phyloP scores from a whole-genome alignment of 2,113 vertebrate species.

The Silurus asotus region DNA sequence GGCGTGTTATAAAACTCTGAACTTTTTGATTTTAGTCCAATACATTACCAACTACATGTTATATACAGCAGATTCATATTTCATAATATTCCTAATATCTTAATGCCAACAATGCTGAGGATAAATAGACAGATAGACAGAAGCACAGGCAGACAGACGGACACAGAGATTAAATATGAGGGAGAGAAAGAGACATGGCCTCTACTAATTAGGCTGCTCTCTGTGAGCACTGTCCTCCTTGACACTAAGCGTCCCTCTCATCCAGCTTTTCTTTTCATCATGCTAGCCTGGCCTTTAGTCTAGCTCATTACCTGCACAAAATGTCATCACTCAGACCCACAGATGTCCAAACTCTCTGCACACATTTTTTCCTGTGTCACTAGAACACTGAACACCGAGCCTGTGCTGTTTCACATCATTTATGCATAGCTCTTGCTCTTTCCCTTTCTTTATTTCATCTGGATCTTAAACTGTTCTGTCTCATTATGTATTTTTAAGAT shows the following conservation, averaged over 20 bases:
- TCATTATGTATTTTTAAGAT: background rate
- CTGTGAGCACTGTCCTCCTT: slow-evolving; percentile 29
- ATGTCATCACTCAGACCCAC: slow-evolving; percentile 31
- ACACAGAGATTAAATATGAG: background rate
- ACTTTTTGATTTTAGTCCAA: background rate
- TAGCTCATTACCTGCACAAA: slow-evolving; percentile 35
- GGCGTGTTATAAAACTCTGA: no score
- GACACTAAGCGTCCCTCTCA: slow-evolving; percentile 23
- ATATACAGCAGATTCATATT: background rate
- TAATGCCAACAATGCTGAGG: background rate
- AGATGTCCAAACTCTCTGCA: slow-evolving; percentile 4
- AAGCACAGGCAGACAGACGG: background rate
- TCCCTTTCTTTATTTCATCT: background rate
- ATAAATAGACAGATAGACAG: background rate
- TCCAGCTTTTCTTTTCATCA: slow-evolving; percentile 45
- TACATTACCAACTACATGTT: background rate
- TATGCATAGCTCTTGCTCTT: background rate
- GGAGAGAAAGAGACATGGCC: background rate
- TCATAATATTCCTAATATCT: background rate
- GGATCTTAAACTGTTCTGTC: background rate
- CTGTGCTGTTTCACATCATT: background rate
- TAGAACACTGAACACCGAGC: background rate
- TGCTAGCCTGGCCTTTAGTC: slow-evolving; percentile 26
- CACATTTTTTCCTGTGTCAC: background rate
- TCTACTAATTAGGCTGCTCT: slow-evolving; percentile 33